These are phyloP conservation scores for Bombus superbus DNA, from an alignment of 1,140 invertebrate species.

Conservation along the genomic window DNA sequence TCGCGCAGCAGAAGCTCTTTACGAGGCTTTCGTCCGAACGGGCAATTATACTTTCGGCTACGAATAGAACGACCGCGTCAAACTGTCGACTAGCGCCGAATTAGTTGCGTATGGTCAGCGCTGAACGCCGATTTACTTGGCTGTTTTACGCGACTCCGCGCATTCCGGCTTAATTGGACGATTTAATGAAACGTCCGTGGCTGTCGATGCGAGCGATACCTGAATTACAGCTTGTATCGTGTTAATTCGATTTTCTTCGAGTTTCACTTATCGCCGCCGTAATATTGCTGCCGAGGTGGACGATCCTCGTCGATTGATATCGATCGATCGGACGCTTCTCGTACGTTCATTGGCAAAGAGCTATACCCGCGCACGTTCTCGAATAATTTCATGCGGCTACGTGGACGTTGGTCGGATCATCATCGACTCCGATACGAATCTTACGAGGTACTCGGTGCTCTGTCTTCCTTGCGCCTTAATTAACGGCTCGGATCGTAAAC, in stretches of 20 bases:
- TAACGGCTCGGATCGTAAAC: rapidly evolving
- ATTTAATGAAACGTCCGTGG: conserved; percentile 50
- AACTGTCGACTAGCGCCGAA: conserved; percentile 38
- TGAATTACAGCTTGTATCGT: conserved; percentile 7
- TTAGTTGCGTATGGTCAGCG: conserved; percentile 48
- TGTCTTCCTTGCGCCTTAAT: too few relatives aligned
- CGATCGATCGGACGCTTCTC: background rate
- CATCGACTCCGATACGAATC: too few relatives aligned
- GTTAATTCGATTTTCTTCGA: conserved; percentile 20
- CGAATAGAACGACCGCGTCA: conserved; percentile 61
- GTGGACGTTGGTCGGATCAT: too few relatives aligned
- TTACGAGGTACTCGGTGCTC: too few relatives aligned
- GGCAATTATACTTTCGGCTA: conserved; percentile 62
- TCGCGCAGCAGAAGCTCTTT: conserved; percentile 22
- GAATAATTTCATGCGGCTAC: too few relatives aligned
- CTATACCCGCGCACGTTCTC: too few relatives aligned
- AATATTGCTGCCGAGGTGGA: too few relatives aligned
- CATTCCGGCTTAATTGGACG: conserved; percentile 49
- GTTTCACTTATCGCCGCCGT: background rate
- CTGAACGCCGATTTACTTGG: conserved; percentile 32
- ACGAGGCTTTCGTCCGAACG: conserved; percentile 37
- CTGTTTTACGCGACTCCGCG: conserved; percentile 52
- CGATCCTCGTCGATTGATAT: background rate
- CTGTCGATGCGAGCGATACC: conserved; percentile 10
- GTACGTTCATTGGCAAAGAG: background rate